Evolutionary conservation across 2,113 vertebrate genomes (phyloP), one percentile per base, ranked within the genome.

Genomic region (Sinocyclocheilus maitianheensis): DNA sequence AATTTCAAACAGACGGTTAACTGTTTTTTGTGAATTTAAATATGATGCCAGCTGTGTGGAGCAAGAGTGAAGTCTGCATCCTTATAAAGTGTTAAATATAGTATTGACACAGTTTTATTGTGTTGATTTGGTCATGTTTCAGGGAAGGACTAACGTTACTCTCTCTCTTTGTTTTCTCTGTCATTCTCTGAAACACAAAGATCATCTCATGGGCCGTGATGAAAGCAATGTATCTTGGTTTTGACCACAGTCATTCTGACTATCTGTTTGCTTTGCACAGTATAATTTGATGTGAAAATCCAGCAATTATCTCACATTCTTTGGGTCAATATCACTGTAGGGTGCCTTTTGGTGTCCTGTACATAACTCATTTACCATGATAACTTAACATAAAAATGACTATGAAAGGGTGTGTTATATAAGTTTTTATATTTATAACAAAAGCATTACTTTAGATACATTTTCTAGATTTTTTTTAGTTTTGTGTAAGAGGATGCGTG

Each of bases 191-290:
- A 62, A 62, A 62, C 58, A 10, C 18, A 22, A 60, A 60, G 58
- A 62, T n/a, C 20, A 40, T 72, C 69, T 12, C 69, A 43, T 40
- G 9, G 8, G 69, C 20, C 18, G 20, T 72, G 69, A 43, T 72
- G 67, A 71, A 71, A 71, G 67, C 67, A 20, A 34, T 72, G 69
- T 22, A 22, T 72, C 69, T 72, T 77, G 77, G 55, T 58, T 84
- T 26, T 40, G 48, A 84, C 82, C 82, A 37, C 82, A 46, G 82
- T 53, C 55, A 84, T 84, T 69, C 62, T 37, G 51, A 69, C 13
- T 51, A 24, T 69, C 16, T 24, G 30, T 84, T 34, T 63, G 24
- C 14, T 14, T 60, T 72, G 67, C 14, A 72, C 65, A 74, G 55
- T 22, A 26, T 80, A 4, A 84, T 80, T 84, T 71, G 60, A 43